Evolutionary conservation across 2,113 vertebrate genomes (phyloP).

Genomic region (Agapornis roseicollis): DNA sequence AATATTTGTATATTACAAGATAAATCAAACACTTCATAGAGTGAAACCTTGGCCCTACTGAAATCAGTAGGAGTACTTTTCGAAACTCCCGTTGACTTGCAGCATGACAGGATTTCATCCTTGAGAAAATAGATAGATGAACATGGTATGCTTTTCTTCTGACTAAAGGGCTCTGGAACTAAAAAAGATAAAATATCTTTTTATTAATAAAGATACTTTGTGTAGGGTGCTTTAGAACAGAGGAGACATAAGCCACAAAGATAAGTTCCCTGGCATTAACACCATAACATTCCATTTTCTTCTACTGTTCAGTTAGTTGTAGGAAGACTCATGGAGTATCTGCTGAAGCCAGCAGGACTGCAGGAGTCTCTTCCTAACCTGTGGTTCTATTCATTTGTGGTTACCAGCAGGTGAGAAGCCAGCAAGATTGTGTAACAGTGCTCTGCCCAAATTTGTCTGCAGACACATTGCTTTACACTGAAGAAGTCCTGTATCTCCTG

Average conservation of each 20-base stretch:
- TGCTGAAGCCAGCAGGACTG: not conserved
- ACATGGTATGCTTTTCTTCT: not conserved
- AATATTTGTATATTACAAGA: slow-evolving; percentile 14
- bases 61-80: not conserved
- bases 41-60: not conserved
- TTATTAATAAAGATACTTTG: not conserved
- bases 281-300: not conserved
- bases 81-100: not conserved
- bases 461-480: not conserved
- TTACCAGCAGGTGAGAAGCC: not conserved
- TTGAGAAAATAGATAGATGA: not conserved
- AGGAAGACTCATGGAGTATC: not conserved
- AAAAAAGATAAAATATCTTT: not conserved
- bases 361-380: not conserved
- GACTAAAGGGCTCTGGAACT: not conserved
- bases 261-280: not conserved
- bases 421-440: not conserved
- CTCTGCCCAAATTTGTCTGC: not conserved
- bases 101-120: not conserved
- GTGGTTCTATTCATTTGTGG: not conserved
- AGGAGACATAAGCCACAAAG: not conserved
- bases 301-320: not conserved
- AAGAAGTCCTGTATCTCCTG: not conserved
- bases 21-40: slow-evolving; percentile 39
- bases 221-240: not conserved